Base-by-base conservation (phyloP, 2,113 vertebrate species). In the Anolis sagrei region DNA sequence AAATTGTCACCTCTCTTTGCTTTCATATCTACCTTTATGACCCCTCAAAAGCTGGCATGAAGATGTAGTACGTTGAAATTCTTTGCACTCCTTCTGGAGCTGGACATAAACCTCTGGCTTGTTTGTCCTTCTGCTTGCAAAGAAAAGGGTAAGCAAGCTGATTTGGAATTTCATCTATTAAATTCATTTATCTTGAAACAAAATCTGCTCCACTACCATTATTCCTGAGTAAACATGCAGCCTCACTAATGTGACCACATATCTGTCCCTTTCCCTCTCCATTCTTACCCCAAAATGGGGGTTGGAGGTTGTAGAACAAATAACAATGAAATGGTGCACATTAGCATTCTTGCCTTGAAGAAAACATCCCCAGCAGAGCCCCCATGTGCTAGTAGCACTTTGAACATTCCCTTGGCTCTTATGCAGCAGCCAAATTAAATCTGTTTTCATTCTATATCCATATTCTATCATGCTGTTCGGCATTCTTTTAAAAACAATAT, bases 271-370 rank as follows among this genome's bases (percentile, higher is more conserved):
- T 86, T 73, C 48, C 32, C 10, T 76, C 62, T 39, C 39, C 23
- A 34, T 70, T 88, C 64, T 0, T 49, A 76, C 62, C 69, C 84
- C 79, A 85, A 90, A 82, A 0, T 0, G 58, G 77, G 85, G 86
- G 39, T 44, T 44, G 39, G 39, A n/a, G 81, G n/a, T 78, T n/a
- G 1, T 11, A 88, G 62, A 80, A 85, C 91, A 89, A 73, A 79
- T 85, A 91, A 88, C 91, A 93, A 91, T 88, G 83, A 61, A 89
- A 91, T 92, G 74, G 93, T 92, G 88, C 91, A 90, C 2, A 2
- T 83, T 86, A 92, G 86, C 82, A 94, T 88, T 93, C 88, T 91
- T 91, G 91, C 91, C 92, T 92, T 0, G 73, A 84, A 94, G 91
- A 92, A 95, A 93, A 85, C 0, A 0, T 91, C 91, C 89, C 88